A percentile compares a stretch with the other conserved stretches of the same genome.
Conservation (phyloP, 2,797 vertebrate species). For the Malacoraja senta region DNA sequence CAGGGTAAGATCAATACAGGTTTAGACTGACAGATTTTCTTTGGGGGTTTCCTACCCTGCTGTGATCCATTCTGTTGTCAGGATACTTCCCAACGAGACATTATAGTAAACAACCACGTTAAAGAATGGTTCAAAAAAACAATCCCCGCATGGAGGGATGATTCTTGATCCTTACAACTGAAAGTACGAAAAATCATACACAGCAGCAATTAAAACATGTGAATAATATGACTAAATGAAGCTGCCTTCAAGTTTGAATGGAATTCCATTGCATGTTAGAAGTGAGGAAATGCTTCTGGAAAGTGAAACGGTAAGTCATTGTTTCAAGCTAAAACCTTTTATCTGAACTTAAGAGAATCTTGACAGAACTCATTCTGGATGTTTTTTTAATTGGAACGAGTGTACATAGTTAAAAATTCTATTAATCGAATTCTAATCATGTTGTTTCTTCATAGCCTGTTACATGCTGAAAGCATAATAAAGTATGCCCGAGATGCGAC, state of each 20-base stretch:
- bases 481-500: neutral
- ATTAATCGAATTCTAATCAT: neutral
- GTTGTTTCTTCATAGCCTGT: neutral
- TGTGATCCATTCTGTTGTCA: conserved; percentile 23
- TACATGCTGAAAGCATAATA: neutral
- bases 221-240: neutral
- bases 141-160: neutral
- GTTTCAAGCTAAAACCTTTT: neutral
- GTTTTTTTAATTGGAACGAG: neutral
- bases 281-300: neutral
- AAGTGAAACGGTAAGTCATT: neutral
- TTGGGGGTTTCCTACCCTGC: neutral
- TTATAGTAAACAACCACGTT: neutral
- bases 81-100: conserved; percentile 4
- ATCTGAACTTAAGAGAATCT: neutral
- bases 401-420: neutral
- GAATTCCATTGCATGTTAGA: neutral
- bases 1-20: conserved; percentile 20
- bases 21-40: conserved; percentile 20
- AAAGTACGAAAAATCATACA: neutral
- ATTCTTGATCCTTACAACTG: neutral
- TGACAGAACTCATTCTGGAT: neutral
- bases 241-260: neutral
- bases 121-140: neutral
- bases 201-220: neutral